Evolutionary conservation across 2,113 vertebrate species (phyloP).

Genomic region (Gavialis gangeticus): DNA sequence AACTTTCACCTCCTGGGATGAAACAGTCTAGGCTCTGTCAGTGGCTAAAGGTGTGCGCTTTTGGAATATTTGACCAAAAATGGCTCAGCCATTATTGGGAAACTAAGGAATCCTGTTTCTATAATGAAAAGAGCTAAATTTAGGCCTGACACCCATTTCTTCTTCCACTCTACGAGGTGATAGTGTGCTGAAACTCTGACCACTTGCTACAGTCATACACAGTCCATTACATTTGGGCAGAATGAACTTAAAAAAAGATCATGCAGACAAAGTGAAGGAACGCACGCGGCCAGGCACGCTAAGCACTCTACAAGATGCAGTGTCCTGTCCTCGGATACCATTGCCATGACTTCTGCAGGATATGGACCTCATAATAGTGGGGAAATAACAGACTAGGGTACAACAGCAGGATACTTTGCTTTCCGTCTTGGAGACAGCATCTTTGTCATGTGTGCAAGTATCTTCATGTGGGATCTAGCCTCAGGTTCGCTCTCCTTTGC

Average conservation of each 20-base stretch:
- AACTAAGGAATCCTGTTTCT: not conserved
- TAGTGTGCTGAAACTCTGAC: not conserved
- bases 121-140: not conserved
- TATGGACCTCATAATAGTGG: not conserved
- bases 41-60: not conserved
- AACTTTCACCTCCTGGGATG: conserved; percentile 6
- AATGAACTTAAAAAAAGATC: not conserved
- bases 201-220: not conserved
- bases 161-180: not conserved
- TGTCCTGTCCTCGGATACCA: not conserved
- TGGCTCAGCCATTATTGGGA: not conserved
- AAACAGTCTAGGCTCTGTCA: not conserved
- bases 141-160: not conserved
- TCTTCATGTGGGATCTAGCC: not conserved
- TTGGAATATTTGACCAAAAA: not conserved
- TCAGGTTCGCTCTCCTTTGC: not conserved
- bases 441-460: not conserved
- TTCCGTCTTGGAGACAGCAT: not conserved
- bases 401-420: not conserved
- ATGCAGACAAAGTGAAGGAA: not conserved
- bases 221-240: not conserved
- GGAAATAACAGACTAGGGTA: not conserved
- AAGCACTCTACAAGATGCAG: not conserved
- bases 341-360: not conserved
- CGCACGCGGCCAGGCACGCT: not conserved